Percentiles rank a stretch among this genome's conserved stretches.
Evolutionary conservation across 2,888 invertebrate species (phyloP).

Genomic region (Drosophila neutralis): DNA sequence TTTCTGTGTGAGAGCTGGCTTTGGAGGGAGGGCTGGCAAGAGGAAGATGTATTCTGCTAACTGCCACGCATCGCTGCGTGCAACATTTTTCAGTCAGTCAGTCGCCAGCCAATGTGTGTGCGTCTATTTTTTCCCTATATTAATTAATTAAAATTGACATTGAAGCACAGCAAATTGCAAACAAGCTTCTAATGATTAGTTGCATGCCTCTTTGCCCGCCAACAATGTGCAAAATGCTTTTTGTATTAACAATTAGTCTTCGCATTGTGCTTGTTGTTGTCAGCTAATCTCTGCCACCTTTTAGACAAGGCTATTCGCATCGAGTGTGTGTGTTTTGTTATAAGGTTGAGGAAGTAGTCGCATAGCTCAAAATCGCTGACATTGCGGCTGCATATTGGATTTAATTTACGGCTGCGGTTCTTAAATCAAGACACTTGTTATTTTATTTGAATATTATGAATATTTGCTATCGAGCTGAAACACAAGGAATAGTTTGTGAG

Average conservation of each 20-base stretch:
- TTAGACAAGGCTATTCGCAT: slow-evolving; percentile 59
- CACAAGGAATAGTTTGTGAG: not conserved
- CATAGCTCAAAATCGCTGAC: slow-evolving; percentile 48
- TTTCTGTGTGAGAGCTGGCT: slow-evolving; percentile 37
- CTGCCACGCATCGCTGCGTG: slow-evolving; percentile 70
- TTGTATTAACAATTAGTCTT: slow-evolving; percentile 71
- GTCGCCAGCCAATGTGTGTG: slow-evolving; percentile 42
- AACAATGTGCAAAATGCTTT: slow-evolving; percentile 78
- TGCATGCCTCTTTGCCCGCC: slow-evolving; percentile 69
- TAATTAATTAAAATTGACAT: slow-evolving; percentile 78
- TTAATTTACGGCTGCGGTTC: slow-evolving; percentile 45
- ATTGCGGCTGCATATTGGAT: slow-evolving; percentile 49
- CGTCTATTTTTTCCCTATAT: slow-evolving; percentile 38
- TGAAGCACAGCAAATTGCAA: slow-evolving; percentile 73
- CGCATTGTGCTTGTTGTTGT: slow-evolving; percentile 40
- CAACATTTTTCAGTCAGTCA: slow-evolving; percentile 28
- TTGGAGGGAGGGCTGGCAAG: not conserved
- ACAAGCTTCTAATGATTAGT: slow-evolving; percentile 74
- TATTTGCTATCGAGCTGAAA: not conserved
- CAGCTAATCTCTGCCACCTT: slow-evolving; percentile 38
- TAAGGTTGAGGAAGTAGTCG: slow-evolving; percentile 55
- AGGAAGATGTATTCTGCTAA: not conserved
- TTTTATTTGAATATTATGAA: not conserved
- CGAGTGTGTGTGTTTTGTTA: slow-evolving; percentile 2
- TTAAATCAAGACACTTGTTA: slow-evolving; percentile 22